A percentile compares a stretch with the other conserved stretches of the same genome.
These are phyloP conservation scores for Sphaerodactylus townsendi DNA, from an alignment of 2,113 vertebrate genomes.

Conservation along the genomic window DNA sequence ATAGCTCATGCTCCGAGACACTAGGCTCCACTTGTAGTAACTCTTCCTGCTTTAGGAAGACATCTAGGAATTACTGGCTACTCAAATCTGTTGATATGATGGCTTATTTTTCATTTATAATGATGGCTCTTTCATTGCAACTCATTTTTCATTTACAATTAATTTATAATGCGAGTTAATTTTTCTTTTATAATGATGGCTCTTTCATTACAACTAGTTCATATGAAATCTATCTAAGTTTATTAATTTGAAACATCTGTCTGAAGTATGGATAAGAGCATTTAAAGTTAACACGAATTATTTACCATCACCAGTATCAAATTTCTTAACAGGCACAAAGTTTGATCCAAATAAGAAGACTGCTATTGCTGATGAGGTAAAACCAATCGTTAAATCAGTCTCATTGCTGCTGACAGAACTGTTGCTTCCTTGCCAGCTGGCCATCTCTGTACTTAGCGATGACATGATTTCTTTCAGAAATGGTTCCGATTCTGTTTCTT, in stretches of 20 bases:
- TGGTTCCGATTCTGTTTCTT: background rate
- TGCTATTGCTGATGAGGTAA: constrained; percentile 75
- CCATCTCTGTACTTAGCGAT: constrained; percentile 37
- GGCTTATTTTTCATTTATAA: background rate
- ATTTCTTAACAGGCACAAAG: constrained; percentile 87
- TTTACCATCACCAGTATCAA: constrained; percentile 89
- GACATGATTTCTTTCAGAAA: background rate
- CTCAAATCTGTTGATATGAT: background rate
- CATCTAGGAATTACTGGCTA: background rate
- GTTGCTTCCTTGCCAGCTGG: background rate
- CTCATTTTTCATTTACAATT: too few species aligned
- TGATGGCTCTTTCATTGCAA: background rate
- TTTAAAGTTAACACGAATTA: background rate
- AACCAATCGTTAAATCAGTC: constrained; percentile 74
- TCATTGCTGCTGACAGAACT: constrained; percentile 53
- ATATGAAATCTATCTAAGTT: background rate
- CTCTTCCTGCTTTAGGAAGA: background rate
- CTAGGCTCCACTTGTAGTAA: background rate
- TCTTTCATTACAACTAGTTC: background rate
- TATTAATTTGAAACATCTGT: background rate
- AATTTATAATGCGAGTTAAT: too few species aligned
- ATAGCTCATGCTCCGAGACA: too few species aligned
- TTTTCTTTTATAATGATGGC: background rate
- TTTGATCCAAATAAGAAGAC: constrained; percentile 87
- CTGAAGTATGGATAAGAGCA: background rate